Percentiles rank a stretch among this genome's conserved stretches.
phyloP scores from a whole-genome alignment of 2,888 invertebrate genomes.

The Limnephilus marmoratus region DNA sequence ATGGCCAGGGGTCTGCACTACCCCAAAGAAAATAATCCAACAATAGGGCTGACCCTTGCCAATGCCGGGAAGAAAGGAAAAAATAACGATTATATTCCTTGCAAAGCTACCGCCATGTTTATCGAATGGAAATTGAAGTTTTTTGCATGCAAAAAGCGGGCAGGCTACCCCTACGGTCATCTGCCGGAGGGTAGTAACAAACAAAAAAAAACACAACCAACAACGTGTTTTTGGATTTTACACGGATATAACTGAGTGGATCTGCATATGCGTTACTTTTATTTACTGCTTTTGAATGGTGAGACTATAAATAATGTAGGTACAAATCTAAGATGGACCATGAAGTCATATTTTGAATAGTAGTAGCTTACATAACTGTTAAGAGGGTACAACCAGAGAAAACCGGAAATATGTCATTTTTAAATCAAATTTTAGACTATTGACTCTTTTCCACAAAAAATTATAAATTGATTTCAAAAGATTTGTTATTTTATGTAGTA shows the following conservation, averaged over 20 bases:
- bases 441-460: too few relatives aligned
- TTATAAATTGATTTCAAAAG: too few relatives aligned
- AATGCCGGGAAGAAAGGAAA: slow-evolving; percentile 56
- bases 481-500: too few relatives aligned
- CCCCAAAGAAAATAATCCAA: slow-evolving; percentile 54
- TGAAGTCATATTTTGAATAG: neutral
- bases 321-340: neutral
- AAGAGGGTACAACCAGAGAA: neutral
- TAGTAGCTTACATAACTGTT: neutral
- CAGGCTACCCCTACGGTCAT: slow-evolving; percentile 50
- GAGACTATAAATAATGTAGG: neutral
- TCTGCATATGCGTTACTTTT: slow-evolving; percentile 13
- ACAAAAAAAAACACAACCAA: slow-evolving; percentile 39
- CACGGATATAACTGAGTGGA: slow-evolving; percentile 39
- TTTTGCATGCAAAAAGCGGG: slow-evolving; percentile 53
- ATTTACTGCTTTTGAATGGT: slow-evolving; percentile 9
- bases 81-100: slow-evolving; percentile 61
- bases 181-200: slow-evolving; percentile 43
- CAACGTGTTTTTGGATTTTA: slow-evolving; percentile 45
- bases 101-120: slow-evolving; percentile 60
- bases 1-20: slow-evolving; percentile 40
- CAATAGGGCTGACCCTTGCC: slow-evolving; percentile 64
- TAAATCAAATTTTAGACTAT: too few relatives aligned
- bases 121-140: slow-evolving; percentile 51
- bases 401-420: too few relatives aligned